Evolutionary conservation across 2,888 invertebrate species (phyloP).

Genomic region (Brachyopa scutellaris): DNA sequence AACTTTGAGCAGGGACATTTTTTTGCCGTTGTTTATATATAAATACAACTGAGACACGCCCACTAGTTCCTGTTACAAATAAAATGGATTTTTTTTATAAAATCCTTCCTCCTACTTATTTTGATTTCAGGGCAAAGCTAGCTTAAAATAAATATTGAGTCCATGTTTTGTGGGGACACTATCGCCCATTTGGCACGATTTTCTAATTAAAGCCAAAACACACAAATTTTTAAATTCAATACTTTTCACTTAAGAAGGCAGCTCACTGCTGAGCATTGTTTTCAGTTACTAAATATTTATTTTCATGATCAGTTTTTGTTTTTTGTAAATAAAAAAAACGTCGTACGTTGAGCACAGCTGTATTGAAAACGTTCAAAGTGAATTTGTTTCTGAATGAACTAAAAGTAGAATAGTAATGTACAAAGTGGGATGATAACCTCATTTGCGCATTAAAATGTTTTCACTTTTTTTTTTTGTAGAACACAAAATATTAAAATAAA

Average conservation of each 20-base stretch:
- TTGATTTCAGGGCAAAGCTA: conserved; percentile 10
- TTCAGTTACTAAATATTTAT: conserved; percentile 2
- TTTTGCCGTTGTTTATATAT: neutral
- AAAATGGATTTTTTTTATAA: neutral
- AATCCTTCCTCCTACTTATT: neutral
- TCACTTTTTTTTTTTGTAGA: neutral
- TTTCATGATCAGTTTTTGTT: neutral
- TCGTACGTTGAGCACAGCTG: conserved; percentile 24
- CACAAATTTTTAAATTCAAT: neutral
- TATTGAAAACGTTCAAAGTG: neutral
- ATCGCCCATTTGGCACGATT: conserved; percentile 14
- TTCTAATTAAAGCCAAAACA: conserved; percentile 17
- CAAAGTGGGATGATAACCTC: neutral
- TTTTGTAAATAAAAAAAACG: neutral
- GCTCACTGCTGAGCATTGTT: neutral
- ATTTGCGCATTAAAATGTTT: conserved; percentile 19
- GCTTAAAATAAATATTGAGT: conserved; percentile 1
- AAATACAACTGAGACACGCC: conserved; percentile 19
- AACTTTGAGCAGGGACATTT: neutral
- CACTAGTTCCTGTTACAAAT: conserved; percentile 9
- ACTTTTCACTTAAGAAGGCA: neutral
- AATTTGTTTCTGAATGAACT: conserved; percentile 15
- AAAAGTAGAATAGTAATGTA: neutral
- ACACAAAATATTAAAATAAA: conserved; percentile 11
- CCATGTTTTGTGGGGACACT: neutral